Evolutionary conservation across 1,140 invertebrate species (phyloP).

Genomic region (honey bee (Apis mellifera)): DNA sequence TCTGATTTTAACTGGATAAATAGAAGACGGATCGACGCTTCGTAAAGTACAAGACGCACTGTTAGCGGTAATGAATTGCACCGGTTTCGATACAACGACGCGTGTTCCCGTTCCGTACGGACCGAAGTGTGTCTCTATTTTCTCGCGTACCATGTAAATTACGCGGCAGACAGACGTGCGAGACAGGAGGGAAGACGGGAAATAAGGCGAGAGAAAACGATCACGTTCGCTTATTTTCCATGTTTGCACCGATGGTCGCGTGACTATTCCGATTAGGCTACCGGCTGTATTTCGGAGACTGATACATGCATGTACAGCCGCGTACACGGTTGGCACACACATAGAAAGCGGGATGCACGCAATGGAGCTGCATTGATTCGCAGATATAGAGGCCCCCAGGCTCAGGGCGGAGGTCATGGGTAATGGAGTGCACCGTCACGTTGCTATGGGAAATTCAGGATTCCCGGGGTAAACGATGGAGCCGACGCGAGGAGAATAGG

Average conservation of each 20-base stretch:
- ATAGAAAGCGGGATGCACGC: conserved; percentile 63
- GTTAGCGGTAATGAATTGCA: neutral
- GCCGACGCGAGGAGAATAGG: conserved; percentile 17
- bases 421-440: conserved; percentile 69
- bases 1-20: neutral
- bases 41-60: neutral
- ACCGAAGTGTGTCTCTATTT: neutral
- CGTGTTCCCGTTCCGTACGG: neutral
- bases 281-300: conserved; percentile 48
- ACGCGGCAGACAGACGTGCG: no score
- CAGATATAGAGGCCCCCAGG: conserved; percentile 63
- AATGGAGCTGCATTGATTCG: conserved; percentile 71
- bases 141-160: conserved; percentile 1
- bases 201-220: conserved; percentile 7
- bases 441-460: conserved; percentile 67
- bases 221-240: conserved; percentile 27
- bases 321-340: neutral
- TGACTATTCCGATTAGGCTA: conserved; percentile 58
- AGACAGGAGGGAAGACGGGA: no score
- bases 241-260: neutral
- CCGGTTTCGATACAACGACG: neutral
- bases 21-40: neutral
- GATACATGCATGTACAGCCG: neutral
- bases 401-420: conserved; percentile 69
- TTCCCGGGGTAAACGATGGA: conserved; percentile 57